A percentile compares a stretch with the other conserved stretches of the same genome.
These are phyloP conservation scores for Epinotia demarniana DNA, from an alignment of 2,888 invertebrate genomes.

Conservation along the genomic window DNA sequence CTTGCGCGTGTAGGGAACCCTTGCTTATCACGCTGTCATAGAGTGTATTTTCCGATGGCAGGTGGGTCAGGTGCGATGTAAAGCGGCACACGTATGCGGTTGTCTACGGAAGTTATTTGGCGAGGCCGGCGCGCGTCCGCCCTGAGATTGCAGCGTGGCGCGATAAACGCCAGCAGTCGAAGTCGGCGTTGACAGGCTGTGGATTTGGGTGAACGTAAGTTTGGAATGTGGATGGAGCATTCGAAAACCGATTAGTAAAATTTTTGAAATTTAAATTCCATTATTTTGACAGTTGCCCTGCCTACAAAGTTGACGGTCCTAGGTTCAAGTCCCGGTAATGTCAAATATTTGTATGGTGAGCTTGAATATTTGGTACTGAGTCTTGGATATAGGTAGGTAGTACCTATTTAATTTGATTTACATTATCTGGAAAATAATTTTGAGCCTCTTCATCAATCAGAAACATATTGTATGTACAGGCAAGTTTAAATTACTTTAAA, in stretches of 20 bases:
- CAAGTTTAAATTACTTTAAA: no score
- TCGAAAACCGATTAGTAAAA: not conserved
- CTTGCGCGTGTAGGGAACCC: not conserved
- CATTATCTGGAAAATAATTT: no score
- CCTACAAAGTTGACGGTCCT: no score
- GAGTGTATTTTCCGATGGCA: not conserved
- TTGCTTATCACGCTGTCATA: not conserved
- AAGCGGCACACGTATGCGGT: conserved; percentile 34
- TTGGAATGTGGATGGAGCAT: conserved; percentile 3
- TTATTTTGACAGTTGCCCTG: no score
- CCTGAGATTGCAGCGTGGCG: conserved; percentile 62
- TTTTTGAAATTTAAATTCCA: not conserved
- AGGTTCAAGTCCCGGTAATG: no score
- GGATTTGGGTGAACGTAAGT: not conserved
- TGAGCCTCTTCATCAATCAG: no score
- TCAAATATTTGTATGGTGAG: no score
- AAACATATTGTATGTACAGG: no score
- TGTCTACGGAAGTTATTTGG: conserved; percentile 73
- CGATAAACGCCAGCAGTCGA: conserved; percentile 30
- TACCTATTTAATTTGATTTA: no score
- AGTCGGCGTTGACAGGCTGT: conserved; percentile 16
- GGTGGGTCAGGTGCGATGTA: not conserved
- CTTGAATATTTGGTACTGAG: no score
- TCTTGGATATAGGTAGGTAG: no score
- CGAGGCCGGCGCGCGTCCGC: conserved; percentile 59